These are phyloP conservation scores for Struthidea cinerea DNA, from an alignment of 2,113 vertebrate species.

Conservation along the genomic window DNA sequence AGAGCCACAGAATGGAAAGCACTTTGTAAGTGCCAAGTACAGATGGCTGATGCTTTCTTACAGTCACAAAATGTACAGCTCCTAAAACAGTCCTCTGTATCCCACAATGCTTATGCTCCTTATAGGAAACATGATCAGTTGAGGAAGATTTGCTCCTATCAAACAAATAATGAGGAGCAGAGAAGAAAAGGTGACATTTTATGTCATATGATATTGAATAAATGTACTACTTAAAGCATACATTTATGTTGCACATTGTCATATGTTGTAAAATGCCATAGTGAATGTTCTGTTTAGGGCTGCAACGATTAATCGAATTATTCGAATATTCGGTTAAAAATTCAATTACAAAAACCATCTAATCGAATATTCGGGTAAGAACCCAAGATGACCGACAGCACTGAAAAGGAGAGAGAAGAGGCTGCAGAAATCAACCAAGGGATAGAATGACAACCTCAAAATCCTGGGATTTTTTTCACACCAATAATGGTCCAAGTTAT, in stretches of 20 bases:
- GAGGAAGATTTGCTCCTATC: neutral
- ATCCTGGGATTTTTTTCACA: conserved; percentile 52
- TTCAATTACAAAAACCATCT: neutral
- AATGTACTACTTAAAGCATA: conserved; percentile 4
- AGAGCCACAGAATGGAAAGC: neutral
- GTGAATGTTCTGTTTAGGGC: conserved; percentile 70
- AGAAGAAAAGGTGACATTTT: conserved; percentile 54
- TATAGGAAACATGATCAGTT: neutral
- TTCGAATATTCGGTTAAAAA: conserved; percentile 67
- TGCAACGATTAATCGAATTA: conserved; percentile 61
- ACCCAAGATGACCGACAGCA: conserved; percentile 57
- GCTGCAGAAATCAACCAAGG: conserved; percentile 58
- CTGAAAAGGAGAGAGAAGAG: conserved; percentile 64
- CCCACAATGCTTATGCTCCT: neutral
- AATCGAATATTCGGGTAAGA: conserved; percentile 70
- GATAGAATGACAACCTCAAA: conserved; percentile 56
- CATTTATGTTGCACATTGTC: conserved; percentile 49
- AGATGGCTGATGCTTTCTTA: neutral
- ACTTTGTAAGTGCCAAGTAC: neutral
- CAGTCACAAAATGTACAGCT: neutral
- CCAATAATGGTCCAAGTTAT: conserved; percentile 46
- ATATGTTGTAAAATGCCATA: conserved; percentile 67
- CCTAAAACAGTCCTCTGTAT: neutral
- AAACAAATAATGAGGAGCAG: neutral
- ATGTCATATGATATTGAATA: conserved; percentile 54